A percentile compares a stretch with the other conserved stretches of the same genome.
Evolutionary conservation across 2,888 invertebrate genomes (phyloP).

Genomic region (Sarcophaga carnaria): DNA sequence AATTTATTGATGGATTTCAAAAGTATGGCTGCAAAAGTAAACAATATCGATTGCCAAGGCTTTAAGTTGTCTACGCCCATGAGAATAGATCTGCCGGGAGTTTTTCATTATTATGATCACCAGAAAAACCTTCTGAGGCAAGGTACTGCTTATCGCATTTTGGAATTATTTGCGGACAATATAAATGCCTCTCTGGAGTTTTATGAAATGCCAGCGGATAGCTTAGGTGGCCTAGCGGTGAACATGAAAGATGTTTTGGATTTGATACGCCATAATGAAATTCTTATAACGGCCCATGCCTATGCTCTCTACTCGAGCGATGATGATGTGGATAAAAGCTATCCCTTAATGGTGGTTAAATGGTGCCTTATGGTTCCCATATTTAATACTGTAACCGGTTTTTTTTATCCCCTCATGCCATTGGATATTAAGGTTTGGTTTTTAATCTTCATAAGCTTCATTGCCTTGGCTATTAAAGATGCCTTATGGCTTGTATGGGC

Average conservation of each 20-base stretch:
- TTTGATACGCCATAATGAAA: conserved; percentile 70
- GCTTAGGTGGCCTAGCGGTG: conserved; percentile 67
- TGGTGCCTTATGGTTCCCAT: conserved; percentile 77
- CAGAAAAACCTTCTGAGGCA: neutral
- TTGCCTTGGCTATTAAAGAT: conserved; percentile 12
- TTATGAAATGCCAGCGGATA: conserved; percentile 50
- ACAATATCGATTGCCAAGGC: neutral
- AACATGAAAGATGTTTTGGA: conserved; percentile 75
- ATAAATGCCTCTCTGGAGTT: conserved; percentile 72
- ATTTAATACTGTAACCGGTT: conserved; percentile 74
- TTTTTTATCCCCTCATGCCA: conserved; percentile 74
- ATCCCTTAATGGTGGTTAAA: conserved; percentile 75
- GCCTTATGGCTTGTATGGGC: neutral
- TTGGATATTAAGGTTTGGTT: conserved; percentile 69
- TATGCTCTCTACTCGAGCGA: conserved; percentile 74
- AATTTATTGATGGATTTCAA: neutral
- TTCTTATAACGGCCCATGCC: conserved; percentile 75
- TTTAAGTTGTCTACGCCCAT: conserved; percentile 71
- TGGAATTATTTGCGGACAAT: conserved; percentile 41
- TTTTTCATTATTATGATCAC: conserved; percentile 71
- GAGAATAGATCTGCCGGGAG: conserved; percentile 73
- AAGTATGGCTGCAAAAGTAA: too few relatives aligned
- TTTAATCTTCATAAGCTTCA: neutral
- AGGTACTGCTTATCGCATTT: conserved; percentile 36
- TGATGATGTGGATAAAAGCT: conserved; percentile 74